Evolutionary conservation across 2,113 vertebrate genomes (phyloP).

Genomic region (Romanogobio albipinnatus): DNA sequence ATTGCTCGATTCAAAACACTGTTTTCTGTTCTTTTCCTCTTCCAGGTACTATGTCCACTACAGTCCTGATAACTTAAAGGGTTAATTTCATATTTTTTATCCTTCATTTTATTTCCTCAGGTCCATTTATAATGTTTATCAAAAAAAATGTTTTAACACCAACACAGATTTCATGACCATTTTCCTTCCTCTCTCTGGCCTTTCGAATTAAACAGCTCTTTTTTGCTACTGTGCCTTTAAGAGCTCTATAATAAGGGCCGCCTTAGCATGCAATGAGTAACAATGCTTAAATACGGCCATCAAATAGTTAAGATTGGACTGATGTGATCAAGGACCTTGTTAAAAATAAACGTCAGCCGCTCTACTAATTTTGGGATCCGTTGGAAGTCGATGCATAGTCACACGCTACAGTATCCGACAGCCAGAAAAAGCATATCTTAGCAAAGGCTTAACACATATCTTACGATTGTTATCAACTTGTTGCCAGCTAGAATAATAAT

Average conservation of each 20-base stretch:
- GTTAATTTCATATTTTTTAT: neutral
- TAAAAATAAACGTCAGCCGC: constrained; percentile 1
- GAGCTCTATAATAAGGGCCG: neutral
- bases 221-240: neutral
- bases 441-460: neutral
- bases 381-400: neutral
- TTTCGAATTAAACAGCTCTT: neutral
- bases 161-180: too few relatives aligned
- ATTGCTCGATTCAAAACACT: neutral
- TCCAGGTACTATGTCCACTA: neutral
- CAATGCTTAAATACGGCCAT: neutral
- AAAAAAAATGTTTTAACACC: neutral
- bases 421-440: neutral
- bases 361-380: neutral
- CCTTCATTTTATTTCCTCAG: neutral
- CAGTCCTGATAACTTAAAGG: neutral
- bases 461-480: neutral
- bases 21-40: neutral
- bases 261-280: neutral
- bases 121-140: neutral
- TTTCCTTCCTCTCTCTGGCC: neutral
- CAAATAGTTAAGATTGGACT: neutral
- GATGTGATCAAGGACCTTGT: neutral
- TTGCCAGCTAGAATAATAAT: neutral
- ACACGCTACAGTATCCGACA: neutral